A percentile compares a stretch with the other conserved stretches of the same genome.
These are phyloP conservation scores for Sciurus carolinensis DNA, from an alignment of 2,797 vertebrate genomes.

Conservation along the genomic window DNA sequence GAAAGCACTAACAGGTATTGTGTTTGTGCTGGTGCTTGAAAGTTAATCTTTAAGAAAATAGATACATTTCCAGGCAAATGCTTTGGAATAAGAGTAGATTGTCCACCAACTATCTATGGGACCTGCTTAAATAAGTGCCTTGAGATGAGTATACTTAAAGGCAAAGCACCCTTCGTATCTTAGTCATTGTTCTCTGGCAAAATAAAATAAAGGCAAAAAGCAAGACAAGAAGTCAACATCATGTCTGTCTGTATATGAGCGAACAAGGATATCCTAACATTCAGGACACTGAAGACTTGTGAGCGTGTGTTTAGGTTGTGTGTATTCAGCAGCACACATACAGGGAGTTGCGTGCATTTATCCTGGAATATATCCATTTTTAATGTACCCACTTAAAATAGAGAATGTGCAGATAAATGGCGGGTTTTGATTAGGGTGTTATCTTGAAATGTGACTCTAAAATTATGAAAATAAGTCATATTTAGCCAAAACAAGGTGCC, in stretches of 20 bases:
- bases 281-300: neutral
- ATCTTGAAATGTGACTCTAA: slow-evolving; percentile 18
- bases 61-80: rapidly evolving
- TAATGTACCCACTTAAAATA: neutral
- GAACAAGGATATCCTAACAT: neutral
- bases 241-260: neutral
- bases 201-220: neutral
- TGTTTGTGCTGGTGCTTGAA: neutral
- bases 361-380: neutral
- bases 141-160: neutral
- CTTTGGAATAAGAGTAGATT: neutral
- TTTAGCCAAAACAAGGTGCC: neutral
- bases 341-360: neutral
- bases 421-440: neutral
- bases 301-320: neutral
- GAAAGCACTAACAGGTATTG: slow-evolving; percentile 90
- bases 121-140: neutral
- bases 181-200: neutral
- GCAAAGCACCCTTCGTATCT: neutral
- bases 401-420: neutral
- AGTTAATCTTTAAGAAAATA: neutral
- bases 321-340: neutral
- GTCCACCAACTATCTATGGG: neutral
- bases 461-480: neutral
- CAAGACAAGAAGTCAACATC: neutral